These are phyloP conservation scores for Drosophila nigromelanica DNA, from an alignment of 1,140 invertebrate species.

Conservation along the genomic window DNA sequence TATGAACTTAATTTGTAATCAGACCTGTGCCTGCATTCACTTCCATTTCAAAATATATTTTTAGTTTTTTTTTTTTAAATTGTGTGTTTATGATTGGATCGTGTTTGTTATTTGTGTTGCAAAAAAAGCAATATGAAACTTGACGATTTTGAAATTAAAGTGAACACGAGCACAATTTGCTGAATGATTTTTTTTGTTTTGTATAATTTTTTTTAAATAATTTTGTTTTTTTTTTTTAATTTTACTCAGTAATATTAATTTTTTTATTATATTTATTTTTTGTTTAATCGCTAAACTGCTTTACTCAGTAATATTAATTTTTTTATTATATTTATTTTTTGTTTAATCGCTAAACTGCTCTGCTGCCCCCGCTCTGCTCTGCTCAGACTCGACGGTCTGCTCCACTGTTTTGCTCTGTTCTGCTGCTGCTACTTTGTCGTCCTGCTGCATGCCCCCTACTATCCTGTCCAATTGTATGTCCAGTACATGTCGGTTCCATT, in stretches of 20 bases:
- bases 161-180: slow-evolving; percentile 33
- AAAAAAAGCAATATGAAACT: slow-evolving; percentile 38
- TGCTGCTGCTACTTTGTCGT: slow-evolving; percentile 16
- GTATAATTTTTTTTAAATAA: slow-evolving; percentile 67
- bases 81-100: slow-evolving; percentile 1
- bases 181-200: slow-evolving; percentile 40
- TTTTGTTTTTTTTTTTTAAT: slow-evolving; percentile 61
- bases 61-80: slow-evolving; percentile 15
- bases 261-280: slow-evolving; percentile 53
- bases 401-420: not conserved
- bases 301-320: slow-evolving; percentile 79
- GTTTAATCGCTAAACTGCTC: slow-evolving; percentile 63
- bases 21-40: slow-evolving; percentile 32
- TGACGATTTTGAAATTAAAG: slow-evolving; percentile 37
- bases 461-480: slow-evolving; percentile 28
- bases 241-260: slow-evolving; percentile 79
- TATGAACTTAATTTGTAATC: slow-evolving; percentile 82
- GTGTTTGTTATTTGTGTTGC: slow-evolving; percentile 18
- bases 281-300: slow-evolving; percentile 63
- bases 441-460: slow-evolving; percentile 13
- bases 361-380: slow-evolving; percentile 19
- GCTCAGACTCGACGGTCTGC: slow-evolving; percentile 3
- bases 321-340: slow-evolving; percentile 52
- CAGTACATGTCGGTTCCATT: slow-evolving; percentile 18
- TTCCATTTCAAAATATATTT: slow-evolving; percentile 34